phyloP scores from a whole-genome alignment of 1,140 invertebrate species.

The Globodera rostochiensis region DNA sequence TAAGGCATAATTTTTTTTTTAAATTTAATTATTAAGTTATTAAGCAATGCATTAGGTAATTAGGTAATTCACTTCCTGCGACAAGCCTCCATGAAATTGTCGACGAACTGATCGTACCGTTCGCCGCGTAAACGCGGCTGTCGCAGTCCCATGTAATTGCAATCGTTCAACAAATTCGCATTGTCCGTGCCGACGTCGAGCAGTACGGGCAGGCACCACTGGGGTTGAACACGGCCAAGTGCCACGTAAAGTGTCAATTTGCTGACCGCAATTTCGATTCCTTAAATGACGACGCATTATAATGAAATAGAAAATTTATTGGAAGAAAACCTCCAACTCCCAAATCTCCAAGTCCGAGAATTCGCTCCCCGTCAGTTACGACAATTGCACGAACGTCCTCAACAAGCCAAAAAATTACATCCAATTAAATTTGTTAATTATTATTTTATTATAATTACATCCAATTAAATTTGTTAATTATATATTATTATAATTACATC shows the following conservation, averaged over 20 bases:
- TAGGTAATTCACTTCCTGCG: slow-evolving; percentile 21
- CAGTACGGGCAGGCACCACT: slow-evolving; percentile 85
- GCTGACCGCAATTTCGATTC: slow-evolving; percentile 90
- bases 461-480: too few relatives aligned
- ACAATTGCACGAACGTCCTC: slow-evolving; percentile 77
- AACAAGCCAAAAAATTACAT: slow-evolving; percentile 51
- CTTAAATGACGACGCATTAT: not conserved
- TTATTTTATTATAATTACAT: too few relatives aligned
- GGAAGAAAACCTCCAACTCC: slow-evolving; percentile 77
- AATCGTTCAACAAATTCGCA: slow-evolving; percentile 84
- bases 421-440: not conserved
- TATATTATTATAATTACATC: too few relatives aligned
- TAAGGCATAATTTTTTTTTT: too few relatives aligned
- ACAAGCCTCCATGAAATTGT: slow-evolving; percentile 96
- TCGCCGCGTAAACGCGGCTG: slow-evolving; percentile 82
- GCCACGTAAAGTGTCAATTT: slow-evolving; percentile 90
- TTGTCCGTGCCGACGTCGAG: slow-evolving; percentile 91
- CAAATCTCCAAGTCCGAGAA: slow-evolving; percentile 87
- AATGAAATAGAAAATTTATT: not conserved
- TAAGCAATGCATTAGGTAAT: too few relatives aligned
- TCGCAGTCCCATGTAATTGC: slow-evolving; percentile 88
- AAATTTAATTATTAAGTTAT: too few relatives aligned
- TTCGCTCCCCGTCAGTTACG: slow-evolving; percentile 91
- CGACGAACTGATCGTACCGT: slow-evolving; percentile 90
- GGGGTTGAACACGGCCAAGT: slow-evolving; percentile 86